Evolutionary conservation across 35 echinoderm and acorn worm species (phyloP).

Genomic region (Apostichopus japonicus): DNA sequence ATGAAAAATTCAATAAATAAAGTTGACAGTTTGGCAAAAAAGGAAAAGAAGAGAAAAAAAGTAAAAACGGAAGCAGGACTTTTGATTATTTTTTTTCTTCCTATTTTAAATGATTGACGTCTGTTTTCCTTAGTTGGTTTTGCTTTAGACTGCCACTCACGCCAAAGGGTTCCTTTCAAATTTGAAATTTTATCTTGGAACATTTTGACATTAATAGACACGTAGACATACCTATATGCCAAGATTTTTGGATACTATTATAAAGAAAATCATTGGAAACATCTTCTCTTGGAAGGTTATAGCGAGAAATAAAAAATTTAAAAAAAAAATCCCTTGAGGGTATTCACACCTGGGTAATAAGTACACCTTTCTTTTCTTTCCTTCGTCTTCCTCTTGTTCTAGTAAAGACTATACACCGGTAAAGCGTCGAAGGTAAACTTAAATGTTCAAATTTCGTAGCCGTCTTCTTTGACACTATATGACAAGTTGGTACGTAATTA

Average conservation of each 20-base stretch:
- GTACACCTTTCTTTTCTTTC: not conserved
- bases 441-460: not conserved
- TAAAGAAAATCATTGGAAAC: constrained; percentile 15
- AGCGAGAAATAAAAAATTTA: not conserved
- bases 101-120: not conserved
- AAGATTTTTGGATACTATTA: not conserved
- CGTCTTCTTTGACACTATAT: not conserved
- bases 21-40: not conserved
- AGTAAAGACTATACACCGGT: not conserved
- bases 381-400: not conserved
- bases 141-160: not conserved
- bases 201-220: constrained; percentile 26
- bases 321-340: not conserved
- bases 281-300: not conserved
- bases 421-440: not conserved
- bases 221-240: not conserved
- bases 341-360: constrained; percentile 4
- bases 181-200: constrained; percentile 31
- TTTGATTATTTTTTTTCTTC: too few species aligned
- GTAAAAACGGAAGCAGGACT: not conserved
- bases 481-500: not conserved
- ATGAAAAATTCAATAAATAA: not conserved
- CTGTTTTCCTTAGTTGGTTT: not conserved
- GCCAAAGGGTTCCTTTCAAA: constrained; percentile 1
- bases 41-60: not conserved